phyloP scores from a whole-genome alignment of 2,113 vertebrate species.

The Pipa parva region DNA sequence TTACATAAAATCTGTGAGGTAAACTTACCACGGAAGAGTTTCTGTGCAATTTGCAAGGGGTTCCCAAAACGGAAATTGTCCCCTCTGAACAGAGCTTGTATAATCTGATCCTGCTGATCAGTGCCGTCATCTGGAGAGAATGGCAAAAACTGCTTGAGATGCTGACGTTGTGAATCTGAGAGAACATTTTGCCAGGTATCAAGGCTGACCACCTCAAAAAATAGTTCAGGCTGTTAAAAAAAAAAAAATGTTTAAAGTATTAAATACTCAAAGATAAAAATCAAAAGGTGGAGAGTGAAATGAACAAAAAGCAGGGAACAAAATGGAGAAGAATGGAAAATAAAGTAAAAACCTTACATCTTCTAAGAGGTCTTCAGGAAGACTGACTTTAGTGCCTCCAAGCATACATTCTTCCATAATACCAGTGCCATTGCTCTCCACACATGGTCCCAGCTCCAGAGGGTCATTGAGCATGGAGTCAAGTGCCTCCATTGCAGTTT shows the following conservation, averaged over 20 bases:
- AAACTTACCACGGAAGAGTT: conserved; percentile 82
- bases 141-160: conserved; percentile 86
- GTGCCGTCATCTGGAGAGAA: conserved; percentile 73
- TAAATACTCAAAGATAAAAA: neutral
- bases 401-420: conserved; percentile 94
- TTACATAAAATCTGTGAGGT: too few species aligned
- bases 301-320: neutral
- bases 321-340: neutral
- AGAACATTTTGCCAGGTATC: conserved; percentile 86
- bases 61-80: conserved; percentile 89
- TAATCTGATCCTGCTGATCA: conserved; percentile 72
- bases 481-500: conserved; percentile 77
- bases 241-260: neutral
- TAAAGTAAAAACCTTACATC: conserved; percentile 71
- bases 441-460: conserved; percentile 76
- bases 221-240: conserved; percentile 80
- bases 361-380: conserved; percentile 91
- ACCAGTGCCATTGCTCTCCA: conserved; percentile 56
- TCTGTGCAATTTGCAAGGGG: conserved; percentile 88
- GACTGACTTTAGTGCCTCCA: conserved; percentile 77
- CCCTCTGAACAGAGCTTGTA: conserved; percentile 76
- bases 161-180: conserved; percentile 80
- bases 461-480: conserved; percentile 87
- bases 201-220: conserved; percentile 89
- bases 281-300: neutral